Evolutionary conservation across 1,140 invertebrate species (phyloP), one percentile per base, ranked within the genome.

Genomic region (Globodera ellingtonae): DNA sequence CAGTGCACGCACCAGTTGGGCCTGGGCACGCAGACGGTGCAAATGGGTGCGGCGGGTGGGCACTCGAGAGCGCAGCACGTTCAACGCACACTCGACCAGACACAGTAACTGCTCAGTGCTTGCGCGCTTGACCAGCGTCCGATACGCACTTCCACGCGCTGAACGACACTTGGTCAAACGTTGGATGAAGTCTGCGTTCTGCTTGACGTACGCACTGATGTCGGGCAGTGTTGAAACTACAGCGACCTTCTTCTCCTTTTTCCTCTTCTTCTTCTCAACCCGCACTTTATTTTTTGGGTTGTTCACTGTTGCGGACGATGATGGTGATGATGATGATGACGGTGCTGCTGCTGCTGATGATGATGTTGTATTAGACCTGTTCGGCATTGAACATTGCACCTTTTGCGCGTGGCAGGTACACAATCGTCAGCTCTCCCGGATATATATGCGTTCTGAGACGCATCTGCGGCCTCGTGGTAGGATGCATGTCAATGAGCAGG

Each of bases 361-460:
- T 59, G 13, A 15, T 59, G 56, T 59, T 5, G 9, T 59, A 15
- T 5, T 15, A 9, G 56, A 15, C 9, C 9, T 59, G 9, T 13
- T 15, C 56, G 9, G 56, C 56, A 59, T 59, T 59, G 56, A 59
- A 59, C 9, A 52, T 52, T 52, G 56, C 56, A 10, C 56, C 9
- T 4, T 59, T n/a, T n/a, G n/a, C 56, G 10, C 56, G 56, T 9
- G 56, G 56, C 15, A 18, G 4, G 56, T 59, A 59, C 9, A 59
- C 56, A 59, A 59, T 15, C 4, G 9, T 13, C 56, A 59, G 8
- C 4, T 81, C 79, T 10, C 35, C 59, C 8, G 72, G 79, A 8
- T 70, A 82, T 83, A 81, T 81, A 67, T 81, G 59, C 21, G 78
- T 79, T 79, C 24, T 79, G 0, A 79, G 47, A 13, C 78, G 24